Conservation (phyloP, 2,797 vertebrate genomes). For the Halcyon badia region DNA sequence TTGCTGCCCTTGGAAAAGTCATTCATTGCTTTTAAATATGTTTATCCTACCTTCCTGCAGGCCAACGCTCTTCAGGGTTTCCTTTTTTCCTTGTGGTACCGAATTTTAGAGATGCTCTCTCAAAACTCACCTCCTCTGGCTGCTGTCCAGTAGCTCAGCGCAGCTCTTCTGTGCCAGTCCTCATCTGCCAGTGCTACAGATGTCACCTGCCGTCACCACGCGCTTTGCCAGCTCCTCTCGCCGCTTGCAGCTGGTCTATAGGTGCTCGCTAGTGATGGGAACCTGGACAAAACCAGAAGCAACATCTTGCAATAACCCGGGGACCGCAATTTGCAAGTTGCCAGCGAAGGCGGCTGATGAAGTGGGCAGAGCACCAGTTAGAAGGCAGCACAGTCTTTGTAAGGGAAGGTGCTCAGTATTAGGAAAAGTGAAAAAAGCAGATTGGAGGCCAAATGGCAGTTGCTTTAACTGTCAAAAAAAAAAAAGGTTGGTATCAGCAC, state of each 20-base stretch:
- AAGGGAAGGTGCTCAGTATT: not conserved
- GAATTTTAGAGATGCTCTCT: not conserved
- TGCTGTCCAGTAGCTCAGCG: not conserved
- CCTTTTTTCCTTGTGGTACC: not conserved
- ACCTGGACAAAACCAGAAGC: not conserved
- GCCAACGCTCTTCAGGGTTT: not conserved
- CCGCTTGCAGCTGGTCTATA: not conserved
- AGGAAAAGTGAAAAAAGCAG: not conserved
- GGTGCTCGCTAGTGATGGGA: not conserved
- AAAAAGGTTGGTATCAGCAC: not conserved
- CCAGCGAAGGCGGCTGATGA: not conserved
- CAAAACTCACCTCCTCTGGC: not conserved
- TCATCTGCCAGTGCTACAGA: not conserved
- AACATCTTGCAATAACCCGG: rapidly evolving
- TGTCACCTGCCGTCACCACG: not conserved
- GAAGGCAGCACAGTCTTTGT: not conserved
- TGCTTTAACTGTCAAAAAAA: not conserved
- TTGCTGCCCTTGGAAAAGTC: not conserved
- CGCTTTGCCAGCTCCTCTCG: not conserved
- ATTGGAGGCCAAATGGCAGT: not conserved
- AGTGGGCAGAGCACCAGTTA: not conserved
- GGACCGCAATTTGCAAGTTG: not conserved
- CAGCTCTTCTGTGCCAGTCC: not conserved
- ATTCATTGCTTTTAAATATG: not conserved
- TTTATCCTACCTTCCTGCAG: not conserved